phyloP scores from a whole-genome alignment of 2,888 invertebrate genomes.

The Leucophenga maculata region DNA sequence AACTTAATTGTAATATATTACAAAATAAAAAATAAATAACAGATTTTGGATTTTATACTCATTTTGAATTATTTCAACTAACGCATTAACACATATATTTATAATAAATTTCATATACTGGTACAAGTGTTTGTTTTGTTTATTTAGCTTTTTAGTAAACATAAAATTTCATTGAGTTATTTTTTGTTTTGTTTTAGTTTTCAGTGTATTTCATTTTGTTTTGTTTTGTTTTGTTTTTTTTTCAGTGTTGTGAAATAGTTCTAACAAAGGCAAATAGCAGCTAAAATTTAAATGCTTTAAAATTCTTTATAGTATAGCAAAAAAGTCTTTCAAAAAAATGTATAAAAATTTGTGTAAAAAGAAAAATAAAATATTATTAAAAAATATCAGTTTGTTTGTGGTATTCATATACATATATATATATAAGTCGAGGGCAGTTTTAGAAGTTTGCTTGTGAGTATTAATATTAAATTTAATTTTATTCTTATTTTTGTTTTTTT shows the following conservation, averaged over 20 bases:
- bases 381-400: constrained; percentile 13
- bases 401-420: background rate
- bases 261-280: background rate
- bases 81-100: background rate
- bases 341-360: background rate
- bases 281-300: no score
- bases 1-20: constrained; percentile 44
- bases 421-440: constrained; percentile 14
- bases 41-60: constrained; percentile 46
- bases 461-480: background rate
- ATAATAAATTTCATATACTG: constrained; percentile 13
- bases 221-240: constrained; percentile 21
- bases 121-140: background rate
- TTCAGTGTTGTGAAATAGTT: background rate
- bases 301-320: background rate
- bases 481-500: background rate
- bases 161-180: constrained; percentile 47
- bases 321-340: background rate
- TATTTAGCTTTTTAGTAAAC: constrained; percentile 4
- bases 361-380: background rate
- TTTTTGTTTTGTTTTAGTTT: constrained; percentile 33
- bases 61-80: background rate
- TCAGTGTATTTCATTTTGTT: constrained; percentile 22
- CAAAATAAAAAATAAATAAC: constrained; percentile 63
- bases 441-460: background rate